Evolutionary conservation across 2,888 invertebrate species (phyloP).

Genomic region (Lycia hirtaria): DNA sequence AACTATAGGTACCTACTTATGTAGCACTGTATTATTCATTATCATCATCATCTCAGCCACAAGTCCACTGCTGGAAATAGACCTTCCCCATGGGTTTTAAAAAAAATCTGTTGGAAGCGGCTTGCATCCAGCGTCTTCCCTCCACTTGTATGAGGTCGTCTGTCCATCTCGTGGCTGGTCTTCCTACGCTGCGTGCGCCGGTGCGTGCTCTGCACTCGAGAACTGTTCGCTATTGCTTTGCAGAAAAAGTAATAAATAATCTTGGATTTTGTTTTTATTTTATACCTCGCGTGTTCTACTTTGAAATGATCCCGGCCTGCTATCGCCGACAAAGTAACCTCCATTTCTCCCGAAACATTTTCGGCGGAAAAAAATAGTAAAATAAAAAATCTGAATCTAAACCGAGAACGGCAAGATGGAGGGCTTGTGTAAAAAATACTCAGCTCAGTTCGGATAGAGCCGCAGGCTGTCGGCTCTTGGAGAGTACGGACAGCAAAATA

Average conservation of each 20-base stretch:
- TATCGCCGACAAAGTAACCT: conserved; percentile 29
- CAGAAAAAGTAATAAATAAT: too few species aligned
- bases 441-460: conserved; percentile 62
- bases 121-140: too few species aligned
- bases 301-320: background rate
- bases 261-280: too few species aligned
- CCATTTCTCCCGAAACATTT: conserved; percentile 25
- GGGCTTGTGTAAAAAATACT: conserved; percentile 45
- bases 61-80: too few species aligned
- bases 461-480: conserved; percentile 54
- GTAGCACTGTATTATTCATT: background rate
- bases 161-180: too few species aligned
- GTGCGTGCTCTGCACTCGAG: too few species aligned
- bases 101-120: too few species aligned
- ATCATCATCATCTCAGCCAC: too few species aligned
- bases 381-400: conserved; percentile 47
- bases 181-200: too few species aligned
- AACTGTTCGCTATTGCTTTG: too few species aligned
- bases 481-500: conserved; percentile 55
- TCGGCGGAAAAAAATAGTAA: conserved; percentile 45
- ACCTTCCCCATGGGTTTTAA: too few species aligned
- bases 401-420: conserved; percentile 47
- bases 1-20: background rate
- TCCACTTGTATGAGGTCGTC: too few species aligned
- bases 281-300: background rate